Conservation (phyloP, 2,113 vertebrate genomes). For the Eolophus roseicapilla region DNA sequence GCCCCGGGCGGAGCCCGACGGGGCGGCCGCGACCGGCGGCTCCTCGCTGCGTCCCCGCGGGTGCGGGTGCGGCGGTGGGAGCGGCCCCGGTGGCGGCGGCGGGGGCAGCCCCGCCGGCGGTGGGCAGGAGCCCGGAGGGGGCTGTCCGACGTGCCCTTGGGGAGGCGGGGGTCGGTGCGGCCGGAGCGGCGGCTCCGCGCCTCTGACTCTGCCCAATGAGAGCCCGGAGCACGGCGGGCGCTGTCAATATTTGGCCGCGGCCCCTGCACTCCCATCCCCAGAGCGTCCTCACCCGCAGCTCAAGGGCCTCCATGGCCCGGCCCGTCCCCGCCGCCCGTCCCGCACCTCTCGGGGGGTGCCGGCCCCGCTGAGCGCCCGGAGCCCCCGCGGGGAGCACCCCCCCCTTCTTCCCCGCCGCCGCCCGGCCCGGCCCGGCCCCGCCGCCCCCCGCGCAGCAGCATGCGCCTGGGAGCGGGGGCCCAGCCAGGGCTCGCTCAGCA, state of each 20-base stretch:
- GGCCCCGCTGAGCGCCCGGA: background rate
- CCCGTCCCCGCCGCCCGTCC: background rate
- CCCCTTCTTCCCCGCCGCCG: background rate
- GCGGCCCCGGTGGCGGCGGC: no score
- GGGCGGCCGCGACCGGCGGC: no score
- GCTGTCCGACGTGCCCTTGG: background rate
- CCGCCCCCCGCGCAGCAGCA: background rate
- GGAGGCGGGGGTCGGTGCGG: background rate
- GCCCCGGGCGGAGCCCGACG: no score
- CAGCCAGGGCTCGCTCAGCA: constrained; percentile 27
- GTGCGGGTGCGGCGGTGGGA: no score
- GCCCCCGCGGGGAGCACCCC: no score
- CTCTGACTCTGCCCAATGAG: constrained; percentile 76
- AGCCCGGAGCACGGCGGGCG: constrained; percentile 51
- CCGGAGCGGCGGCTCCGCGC: constrained; percentile 41
- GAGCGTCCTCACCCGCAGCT: constrained; percentile 30
- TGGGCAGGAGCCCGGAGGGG: background rate
- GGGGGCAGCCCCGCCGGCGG: background rate
- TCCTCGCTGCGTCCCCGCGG: no score
- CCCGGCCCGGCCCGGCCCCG: background rate
- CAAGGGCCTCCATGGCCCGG: background rate
- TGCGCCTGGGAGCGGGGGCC: background rate
- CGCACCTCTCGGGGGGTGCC: background rate
- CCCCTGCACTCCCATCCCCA: constrained; percentile 43
- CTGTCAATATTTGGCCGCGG: constrained; percentile 64